Evolutionary conservation across 1,140 invertebrate genomes (phyloP).

Genomic region (Ganaspis sp.): DNA sequence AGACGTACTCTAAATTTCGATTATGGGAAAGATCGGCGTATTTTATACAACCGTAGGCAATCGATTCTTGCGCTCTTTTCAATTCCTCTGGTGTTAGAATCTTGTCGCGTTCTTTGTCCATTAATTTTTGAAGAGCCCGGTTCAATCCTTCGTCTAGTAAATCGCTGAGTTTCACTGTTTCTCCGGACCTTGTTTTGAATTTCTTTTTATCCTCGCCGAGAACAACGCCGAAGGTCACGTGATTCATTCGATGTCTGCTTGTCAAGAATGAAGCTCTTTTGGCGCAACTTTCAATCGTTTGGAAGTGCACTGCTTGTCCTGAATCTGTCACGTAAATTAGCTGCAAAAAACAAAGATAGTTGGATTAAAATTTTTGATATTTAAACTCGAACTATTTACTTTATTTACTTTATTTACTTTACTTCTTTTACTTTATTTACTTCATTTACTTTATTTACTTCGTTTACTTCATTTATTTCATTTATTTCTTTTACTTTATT

Average conservation of each 20-base stretch:
- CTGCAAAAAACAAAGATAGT: slow-evolving; percentile 50
- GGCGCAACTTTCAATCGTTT: slow-evolving; percentile 85
- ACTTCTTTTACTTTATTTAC: no score
- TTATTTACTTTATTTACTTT: no score
- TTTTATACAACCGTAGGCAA: slow-evolving; percentile 99
- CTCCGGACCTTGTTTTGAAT: slow-evolving; percentile 98
- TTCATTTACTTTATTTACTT: no score
- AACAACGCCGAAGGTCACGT: slow-evolving; percentile 97
- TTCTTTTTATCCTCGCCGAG: slow-evolving; percentile 99
- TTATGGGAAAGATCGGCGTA: slow-evolving; percentile 98
- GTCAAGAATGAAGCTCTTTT: slow-evolving; percentile 83
- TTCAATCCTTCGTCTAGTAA: slow-evolving; percentile 96
- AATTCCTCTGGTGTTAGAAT: slow-evolving; percentile 91
- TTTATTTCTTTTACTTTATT: no score
- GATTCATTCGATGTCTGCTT: slow-evolving; percentile 84
- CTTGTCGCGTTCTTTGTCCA: slow-evolving; percentile 94
- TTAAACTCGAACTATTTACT: no score
- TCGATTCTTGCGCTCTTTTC: slow-evolving; percentile 88
- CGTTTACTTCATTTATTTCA: no score
- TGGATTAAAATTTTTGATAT: no score
- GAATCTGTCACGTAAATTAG: slow-evolving; percentile 97
- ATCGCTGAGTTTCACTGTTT: slow-evolving; percentile 93
- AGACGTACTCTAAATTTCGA: slow-evolving; percentile 95
- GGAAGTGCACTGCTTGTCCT: slow-evolving; percentile 93
- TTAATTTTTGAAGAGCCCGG: slow-evolving; percentile 89